Percentiles rank a stretch among this genome's conserved stretches.
Conservation (phyloP, 2,888 invertebrate species). For the Galerucella calmariensis region DNA sequence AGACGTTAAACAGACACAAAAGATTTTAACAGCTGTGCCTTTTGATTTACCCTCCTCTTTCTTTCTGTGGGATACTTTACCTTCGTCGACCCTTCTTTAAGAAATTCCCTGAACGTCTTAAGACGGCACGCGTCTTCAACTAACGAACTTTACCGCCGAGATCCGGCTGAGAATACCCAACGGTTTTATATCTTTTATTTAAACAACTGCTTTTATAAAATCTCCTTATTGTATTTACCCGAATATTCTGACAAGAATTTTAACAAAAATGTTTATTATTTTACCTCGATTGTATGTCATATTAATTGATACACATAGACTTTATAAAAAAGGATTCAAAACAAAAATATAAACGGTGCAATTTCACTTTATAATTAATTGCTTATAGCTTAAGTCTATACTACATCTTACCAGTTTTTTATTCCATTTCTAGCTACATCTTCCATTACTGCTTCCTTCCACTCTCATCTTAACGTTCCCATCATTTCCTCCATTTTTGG, state of each 20-base stretch:
- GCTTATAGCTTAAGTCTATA: no score
- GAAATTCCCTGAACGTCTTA: constrained; percentile 60
- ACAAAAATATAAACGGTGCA: no score
- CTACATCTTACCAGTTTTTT: no score
- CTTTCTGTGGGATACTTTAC: constrained; percentile 52
- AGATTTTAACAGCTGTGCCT: constrained; percentile 59
- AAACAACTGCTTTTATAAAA: constrained; percentile 34
- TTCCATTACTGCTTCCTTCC: no score
- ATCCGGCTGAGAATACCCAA: constrained; percentile 35
- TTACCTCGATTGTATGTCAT: no score
- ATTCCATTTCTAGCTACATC: no score
- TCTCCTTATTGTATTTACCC: not conserved
- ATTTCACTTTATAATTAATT: no score
- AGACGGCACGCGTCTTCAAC: constrained; percentile 54
- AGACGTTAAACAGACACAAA: constrained; percentile 59
- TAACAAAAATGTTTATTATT: no score
- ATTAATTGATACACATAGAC: no score
- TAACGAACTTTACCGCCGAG: constrained; percentile 50
- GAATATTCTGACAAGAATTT: not conserved
- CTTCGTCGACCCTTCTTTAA: constrained; percentile 54
- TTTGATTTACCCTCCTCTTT: constrained; percentile 62
- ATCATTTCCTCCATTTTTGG: no score
- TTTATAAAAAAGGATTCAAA: no score
- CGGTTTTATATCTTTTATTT: constrained; percentile 43
- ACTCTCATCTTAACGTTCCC: no score